Evolutionary conservation across 2,113 vertebrate species (phyloP).

Genomic region (Odontophorus gujanensis): DNA sequence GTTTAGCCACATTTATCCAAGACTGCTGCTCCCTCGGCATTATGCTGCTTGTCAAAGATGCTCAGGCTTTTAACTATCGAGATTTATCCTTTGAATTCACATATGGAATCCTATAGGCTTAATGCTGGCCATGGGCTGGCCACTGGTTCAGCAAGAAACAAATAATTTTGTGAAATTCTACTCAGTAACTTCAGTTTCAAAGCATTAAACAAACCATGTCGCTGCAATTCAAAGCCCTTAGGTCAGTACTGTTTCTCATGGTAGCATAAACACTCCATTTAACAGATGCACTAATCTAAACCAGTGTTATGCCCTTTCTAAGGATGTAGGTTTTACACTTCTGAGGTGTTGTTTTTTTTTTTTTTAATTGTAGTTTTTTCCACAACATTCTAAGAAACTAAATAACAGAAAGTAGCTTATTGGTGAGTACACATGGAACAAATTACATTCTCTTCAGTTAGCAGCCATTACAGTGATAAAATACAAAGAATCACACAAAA

Average conservation of each 20-base stretch:
- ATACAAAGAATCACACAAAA: neutral
- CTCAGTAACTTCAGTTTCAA: neutral
- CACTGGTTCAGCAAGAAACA: neutral
- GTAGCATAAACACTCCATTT: neutral
- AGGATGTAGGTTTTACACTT: neutral
- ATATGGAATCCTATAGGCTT: neutral
- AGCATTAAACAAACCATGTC: neutral
- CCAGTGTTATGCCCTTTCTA: neutral
- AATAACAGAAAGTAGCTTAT: neutral
- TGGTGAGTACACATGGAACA: neutral
- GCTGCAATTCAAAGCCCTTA: neutral
- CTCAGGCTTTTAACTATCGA: neutral
- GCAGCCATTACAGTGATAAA: neutral
- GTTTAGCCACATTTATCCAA: neutral
- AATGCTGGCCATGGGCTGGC: neutral
- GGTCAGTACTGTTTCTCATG: neutral
- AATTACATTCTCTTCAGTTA: neutral
- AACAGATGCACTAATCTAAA: neutral
- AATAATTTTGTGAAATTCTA: neutral
- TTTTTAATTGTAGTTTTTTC: accelerated
- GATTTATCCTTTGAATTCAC: constrained; percentile 11
- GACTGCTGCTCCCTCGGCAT: neutral
- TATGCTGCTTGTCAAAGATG: neutral
- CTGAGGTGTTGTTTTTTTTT: neutral
- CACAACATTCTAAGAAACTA: neutral